Evolutionary conservation across 2,113 vertebrate genomes (phyloP).

Genomic region (Chamaetylas fuelleborni): DNA sequence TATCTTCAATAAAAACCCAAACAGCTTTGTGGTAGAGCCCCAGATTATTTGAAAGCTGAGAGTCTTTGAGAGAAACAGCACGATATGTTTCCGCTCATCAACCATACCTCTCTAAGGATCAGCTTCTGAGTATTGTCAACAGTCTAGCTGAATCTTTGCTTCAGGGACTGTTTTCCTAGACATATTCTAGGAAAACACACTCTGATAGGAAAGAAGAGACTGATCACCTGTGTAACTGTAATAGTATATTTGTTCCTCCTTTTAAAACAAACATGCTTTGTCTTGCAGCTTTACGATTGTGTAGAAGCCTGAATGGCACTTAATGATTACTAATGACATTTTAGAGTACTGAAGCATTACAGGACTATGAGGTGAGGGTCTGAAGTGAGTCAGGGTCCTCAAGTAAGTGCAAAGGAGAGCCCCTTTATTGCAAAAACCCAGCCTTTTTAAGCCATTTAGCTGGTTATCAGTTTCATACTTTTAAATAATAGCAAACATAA

Average conservation of each 20-base stretch:
- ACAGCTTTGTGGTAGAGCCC: neutral
- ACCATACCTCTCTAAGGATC: neutral
- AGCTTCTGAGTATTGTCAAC: neutral
- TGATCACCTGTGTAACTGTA: neutral
- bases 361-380: neutral
- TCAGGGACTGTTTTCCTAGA: neutral
- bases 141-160: neutral
- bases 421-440: neutral
- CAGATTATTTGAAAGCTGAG: neutral
- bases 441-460: neutral
- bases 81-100: neutral
- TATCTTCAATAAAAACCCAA: neutral
- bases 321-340: neutral
- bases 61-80: neutral
- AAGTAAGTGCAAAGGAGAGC: neutral
- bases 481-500: neutral
- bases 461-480: neutral
- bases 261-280: neutral
- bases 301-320: neutral
- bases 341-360: neutral
- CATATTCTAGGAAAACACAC: neutral
- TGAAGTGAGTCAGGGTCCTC: fast-evolving
- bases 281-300: neutral
- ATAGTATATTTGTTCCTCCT: neutral
- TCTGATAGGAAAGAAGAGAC: neutral